Base-by-base conservation (phyloP, 2,113 vertebrate species). In the Siphamia tubifer region DNA sequence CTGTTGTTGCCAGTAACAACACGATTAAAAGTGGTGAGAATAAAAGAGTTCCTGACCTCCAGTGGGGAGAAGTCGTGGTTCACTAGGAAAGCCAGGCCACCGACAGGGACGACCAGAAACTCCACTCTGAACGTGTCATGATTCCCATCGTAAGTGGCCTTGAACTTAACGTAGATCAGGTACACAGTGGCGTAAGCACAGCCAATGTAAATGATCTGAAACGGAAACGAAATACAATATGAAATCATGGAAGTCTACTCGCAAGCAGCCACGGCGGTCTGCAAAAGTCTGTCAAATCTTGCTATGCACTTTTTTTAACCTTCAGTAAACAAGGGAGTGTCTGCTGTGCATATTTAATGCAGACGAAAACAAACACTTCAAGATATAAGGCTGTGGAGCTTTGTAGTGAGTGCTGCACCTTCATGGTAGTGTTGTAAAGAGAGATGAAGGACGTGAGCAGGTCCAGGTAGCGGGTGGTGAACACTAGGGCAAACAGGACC, bases 11-110 rank as follows among this genome's bases (percentile, higher is more conserved):
- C n/a, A n/a, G n/a, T n/a, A n/a, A n/a, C n/a, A n/a, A n/a, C n/a
- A n/a, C n/a, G n/a, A n/a, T n/a, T n/a, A n/a, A n/a, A n/a, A n/a
- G n/a, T n/a, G n/a, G n/a, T n/a, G n/a, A n/a, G 20, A 44, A 23
- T 11, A 5, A n/a, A n/a, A 44, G 11, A 1, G 4, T 28, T 16
- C 79, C 92, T 90, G 49, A 99, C 98, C 96, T 99, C 98, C 44
- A 99, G 92, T n/a, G 94, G 96, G 81, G 97, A 96, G 90, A 99
- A 99, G 85, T 99, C 98, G 1, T 99, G 98, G 86, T 99, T 99
- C 54, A 99, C 96, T 8, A 99, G 91, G 75, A 99, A 97, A 0
- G 98, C 93, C 51, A 99, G 91, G 4, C 98, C 98, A 6, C 96
- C 97, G 1, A 99, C 96, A 2, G 98, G 98, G 27, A 99, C 94